Percentiles rank a stretch among this genome's conserved stretches.
Evolutionary conservation across 2,797 vertebrate genomes (phyloP).

Genomic region (Manis pentadactyla): DNA sequence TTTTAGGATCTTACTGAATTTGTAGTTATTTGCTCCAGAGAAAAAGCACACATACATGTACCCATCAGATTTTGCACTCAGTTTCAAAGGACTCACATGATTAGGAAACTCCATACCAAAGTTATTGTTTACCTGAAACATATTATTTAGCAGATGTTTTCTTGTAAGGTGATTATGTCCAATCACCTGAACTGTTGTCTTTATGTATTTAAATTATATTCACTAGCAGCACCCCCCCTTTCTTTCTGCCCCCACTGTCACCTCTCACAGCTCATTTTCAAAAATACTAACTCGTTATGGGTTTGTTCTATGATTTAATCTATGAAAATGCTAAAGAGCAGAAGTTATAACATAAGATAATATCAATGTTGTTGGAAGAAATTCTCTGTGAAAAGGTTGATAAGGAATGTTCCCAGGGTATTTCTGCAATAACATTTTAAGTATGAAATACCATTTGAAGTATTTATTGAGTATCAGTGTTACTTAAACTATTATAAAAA

Average conservation of each 20-base stretch:
- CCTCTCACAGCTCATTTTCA: neutral
- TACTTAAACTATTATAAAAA: constrained; percentile 73
- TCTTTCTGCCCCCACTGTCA: too few relatives aligned
- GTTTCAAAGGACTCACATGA: neutral
- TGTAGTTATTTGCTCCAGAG: neutral
- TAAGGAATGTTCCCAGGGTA: constrained; percentile 19
- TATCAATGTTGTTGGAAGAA: constrained; percentile 26
- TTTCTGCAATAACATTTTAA: constrained; percentile 71
- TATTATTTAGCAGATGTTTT: constrained; percentile 23
- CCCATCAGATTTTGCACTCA: neutral
- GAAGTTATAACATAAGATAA: neutral
- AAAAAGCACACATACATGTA: neutral
- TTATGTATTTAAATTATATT: constrained; percentile 48
- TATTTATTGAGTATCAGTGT: constrained; percentile 70
- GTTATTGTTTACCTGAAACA: neutral
- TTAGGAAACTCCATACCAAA: neutral
- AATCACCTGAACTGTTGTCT: neutral
- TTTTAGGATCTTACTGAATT: constrained; percentile 31
- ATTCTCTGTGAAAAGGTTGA: constrained; percentile 17
- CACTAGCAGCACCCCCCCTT: neutral
- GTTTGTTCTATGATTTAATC: neutral
- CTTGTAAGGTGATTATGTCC: neutral
- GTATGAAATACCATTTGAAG: constrained; percentile 68
- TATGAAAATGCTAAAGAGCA: constrained; percentile 29
- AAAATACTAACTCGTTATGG: neutral